Evolutionary conservation across 2,797 vertebrate species (phyloP).

Genomic region (Cetoscarus ocellatus): DNA sequence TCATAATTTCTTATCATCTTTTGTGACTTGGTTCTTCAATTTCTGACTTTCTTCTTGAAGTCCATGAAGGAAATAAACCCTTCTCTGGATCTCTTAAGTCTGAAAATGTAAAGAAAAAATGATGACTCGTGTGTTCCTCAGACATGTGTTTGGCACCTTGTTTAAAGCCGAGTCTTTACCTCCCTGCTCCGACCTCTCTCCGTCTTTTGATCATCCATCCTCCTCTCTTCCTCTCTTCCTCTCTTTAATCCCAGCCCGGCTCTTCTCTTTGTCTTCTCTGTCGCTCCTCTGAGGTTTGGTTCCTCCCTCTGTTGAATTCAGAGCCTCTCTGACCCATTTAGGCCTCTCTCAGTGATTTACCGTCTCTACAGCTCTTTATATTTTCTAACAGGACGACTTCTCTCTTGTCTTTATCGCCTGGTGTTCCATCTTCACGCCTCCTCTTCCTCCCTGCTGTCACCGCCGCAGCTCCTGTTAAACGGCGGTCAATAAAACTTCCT

Average conservation of each 20-base stretch:
- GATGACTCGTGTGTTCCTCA: too few relatives aligned
- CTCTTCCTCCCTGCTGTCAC: not conserved
- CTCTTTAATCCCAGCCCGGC: not conserved
- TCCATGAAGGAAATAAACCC: too few relatives aligned
- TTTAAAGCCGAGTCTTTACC: not conserved
- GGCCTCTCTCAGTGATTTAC: conserved; percentile 10
- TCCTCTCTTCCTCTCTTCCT: not conserved
- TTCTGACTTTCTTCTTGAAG: too few relatives aligned
- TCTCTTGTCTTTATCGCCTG: conserved; percentile 14
- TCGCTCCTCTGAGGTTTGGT: not conserved
- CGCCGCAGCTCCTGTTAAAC: conserved; percentile 3
- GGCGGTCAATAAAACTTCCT: not conserved
- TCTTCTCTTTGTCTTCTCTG: not conserved
- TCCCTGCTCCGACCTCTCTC: not conserved
- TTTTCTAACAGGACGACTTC: conserved; percentile 18
- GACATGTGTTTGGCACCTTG: too few relatives aligned
- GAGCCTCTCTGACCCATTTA: conserved; percentile 34
- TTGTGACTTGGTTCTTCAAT: too few relatives aligned
- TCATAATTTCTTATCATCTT: too few relatives aligned
- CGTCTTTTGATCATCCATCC: not conserved
- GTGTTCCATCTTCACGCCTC: conserved; percentile 10
- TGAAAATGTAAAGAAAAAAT: too few relatives aligned
- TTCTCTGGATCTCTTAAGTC: too few relatives aligned
- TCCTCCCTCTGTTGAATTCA: not conserved
- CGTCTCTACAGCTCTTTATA: conserved; percentile 21